Percentiles rank a stretch among this genome's conserved stretches.
These are phyloP conservation scores for Thymelicus sylvestris DNA, from an alignment of 2,888 invertebrate species.

Conservation along the genomic window DNA sequence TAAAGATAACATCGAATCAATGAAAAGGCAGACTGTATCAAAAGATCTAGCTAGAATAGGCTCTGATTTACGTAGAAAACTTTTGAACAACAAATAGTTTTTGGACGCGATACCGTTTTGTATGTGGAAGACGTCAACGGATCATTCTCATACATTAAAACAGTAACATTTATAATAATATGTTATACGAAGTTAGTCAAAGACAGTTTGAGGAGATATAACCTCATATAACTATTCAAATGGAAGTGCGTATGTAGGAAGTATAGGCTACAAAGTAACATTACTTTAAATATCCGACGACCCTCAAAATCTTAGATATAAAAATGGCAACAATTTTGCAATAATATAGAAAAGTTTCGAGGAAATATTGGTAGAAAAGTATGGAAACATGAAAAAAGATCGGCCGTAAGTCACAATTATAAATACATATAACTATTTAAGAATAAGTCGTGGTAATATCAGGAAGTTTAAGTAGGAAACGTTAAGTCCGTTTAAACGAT, in stretches of 20 bases:
- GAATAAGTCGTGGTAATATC: conserved; percentile 56
- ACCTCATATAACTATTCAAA: not conserved
- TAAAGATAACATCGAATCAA: not conserved
- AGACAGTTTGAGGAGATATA: not conserved
- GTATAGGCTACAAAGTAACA: conserved; percentile 1
- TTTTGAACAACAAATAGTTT: not conserved
- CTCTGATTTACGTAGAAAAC: not conserved
- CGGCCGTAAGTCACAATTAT: conserved; percentile 45
- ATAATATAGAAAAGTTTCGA: conserved; percentile 5
- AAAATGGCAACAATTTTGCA: not conserved
- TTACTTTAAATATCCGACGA: not conserved
- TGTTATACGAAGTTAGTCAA: too few species aligned
- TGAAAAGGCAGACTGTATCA: not conserved
- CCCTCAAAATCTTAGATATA: not conserved
- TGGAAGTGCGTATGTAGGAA: not conserved
- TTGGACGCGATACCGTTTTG: conserved; percentile 9
- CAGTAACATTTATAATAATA: too few species aligned
- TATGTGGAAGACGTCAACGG: conserved; percentile 10
- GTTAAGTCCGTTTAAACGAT: conserved; percentile 27
- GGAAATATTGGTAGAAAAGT: conserved; percentile 30
- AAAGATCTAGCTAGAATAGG: not conserved
- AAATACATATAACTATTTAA: conserved; percentile 55
- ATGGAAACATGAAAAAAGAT: conserved; percentile 24
- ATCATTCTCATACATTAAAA: not conserved
- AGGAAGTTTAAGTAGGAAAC: conserved; percentile 57